A percentile compares a stretch with the other conserved stretches of the same genome.
phyloP scores from a whole-genome alignment of 2,888 invertebrate genomes.

The Limnephilus lunatus region DNA sequence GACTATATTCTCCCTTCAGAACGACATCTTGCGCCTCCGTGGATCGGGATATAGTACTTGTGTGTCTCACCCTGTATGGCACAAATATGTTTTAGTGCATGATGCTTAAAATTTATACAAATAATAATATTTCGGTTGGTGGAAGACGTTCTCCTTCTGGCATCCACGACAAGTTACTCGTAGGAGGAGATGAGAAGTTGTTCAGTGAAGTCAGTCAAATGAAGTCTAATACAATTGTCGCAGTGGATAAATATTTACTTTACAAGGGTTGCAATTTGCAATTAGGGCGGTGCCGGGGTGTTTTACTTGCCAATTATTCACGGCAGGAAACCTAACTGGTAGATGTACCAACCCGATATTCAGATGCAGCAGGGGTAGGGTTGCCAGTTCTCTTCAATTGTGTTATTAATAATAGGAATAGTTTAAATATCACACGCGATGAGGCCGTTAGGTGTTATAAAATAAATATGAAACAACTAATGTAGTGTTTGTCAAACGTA shows the following conservation, averaged over 20 bases:
- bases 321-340: constrained; percentile 7
- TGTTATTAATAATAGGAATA: too few relatives aligned
- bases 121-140: not conserved
- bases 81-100: too few relatives aligned
- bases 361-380: not conserved
- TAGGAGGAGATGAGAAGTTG: not conserved
- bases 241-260: constrained; percentile 56
- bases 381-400: not conserved
- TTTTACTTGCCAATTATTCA: constrained; percentile 57
- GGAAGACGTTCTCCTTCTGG: not conserved
- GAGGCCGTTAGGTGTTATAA: too few relatives aligned
- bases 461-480: too few relatives aligned
- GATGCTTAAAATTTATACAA: not conserved
- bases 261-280: constrained; percentile 59
- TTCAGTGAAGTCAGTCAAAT: constrained; percentile 37
- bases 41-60: too few relatives aligned
- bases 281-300: constrained; percentile 55
- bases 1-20: too few relatives aligned
- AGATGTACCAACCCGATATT: not conserved
- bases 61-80: too few relatives aligned
- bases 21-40: too few relatives aligned
- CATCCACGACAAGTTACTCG: not conserved
- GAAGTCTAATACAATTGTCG: constrained; percentile 51
- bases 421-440: too few relatives aligned
- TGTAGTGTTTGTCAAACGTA: too few relatives aligned